Evolutionary conservation across 2,113 vertebrate genomes (phyloP), one percentile per base, ranked within the genome.

Genomic region (Entosphenus tridentatus): DNA sequence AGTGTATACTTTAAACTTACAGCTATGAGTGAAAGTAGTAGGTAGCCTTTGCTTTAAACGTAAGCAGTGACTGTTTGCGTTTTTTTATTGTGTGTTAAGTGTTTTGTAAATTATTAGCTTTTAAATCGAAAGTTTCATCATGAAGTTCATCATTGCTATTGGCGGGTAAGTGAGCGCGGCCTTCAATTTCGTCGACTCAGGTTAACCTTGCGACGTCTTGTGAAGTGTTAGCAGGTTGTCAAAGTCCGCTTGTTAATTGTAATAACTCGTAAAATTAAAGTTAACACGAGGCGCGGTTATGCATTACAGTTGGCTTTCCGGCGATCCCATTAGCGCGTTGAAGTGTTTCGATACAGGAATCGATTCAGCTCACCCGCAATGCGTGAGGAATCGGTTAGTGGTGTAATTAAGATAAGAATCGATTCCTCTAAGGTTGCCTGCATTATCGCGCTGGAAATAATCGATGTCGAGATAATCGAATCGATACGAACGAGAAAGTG

Each of bases 141-240:
- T 95, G 91, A 86, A 87, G 75, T 77, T 80, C 79, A 84, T 95
- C 76, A 77, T 95, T 70, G 89, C 89, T 70, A 86, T 95, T 57
- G 89, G 91, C 73, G 91, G 89, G 91, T 95, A 74, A 95, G 89
- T 80, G 1, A 14, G 70, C 70, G 74, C 72, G 73, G 73, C 73
- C 54, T 12, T 6, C 13, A 62, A 62, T 1, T 17, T 14, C 5
- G 17, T 14, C 8, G 8, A 1, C 13, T 62, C 13, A 6, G 13
- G 13, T 14, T 62, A 14, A 17, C 13, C 4, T 13, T 17, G 59
- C 59, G 13, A 17, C 17, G 59, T 62, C 6, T 17, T 17, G 59
- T 17, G 59, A 17, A 17, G 8, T 14, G 13, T 17, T 17, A 17
- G 17, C 17, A 62, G 13, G 13, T 17, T 62, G 4, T 39, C 6